Evolutionary conservation across 1,140 invertebrate species (phyloP), one percentile per base, ranked within the genome.

Genomic region (Dinoponera quadriceps): DNA sequence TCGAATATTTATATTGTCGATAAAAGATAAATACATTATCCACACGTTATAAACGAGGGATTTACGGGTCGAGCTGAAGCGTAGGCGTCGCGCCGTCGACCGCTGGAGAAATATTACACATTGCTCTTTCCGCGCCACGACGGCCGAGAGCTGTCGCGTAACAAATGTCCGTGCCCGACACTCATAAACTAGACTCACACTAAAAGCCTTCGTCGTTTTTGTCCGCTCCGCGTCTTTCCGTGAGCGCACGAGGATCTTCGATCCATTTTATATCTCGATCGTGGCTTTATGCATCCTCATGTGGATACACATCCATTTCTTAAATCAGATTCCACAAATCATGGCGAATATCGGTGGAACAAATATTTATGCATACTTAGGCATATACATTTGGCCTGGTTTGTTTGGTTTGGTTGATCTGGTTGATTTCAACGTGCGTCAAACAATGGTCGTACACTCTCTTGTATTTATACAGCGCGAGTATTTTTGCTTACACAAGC

Each of bases 1-100:
- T 73, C 59, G 80, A 89, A 86, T 84, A 89, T 90, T 87, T 90
- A 89, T 85, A 82, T 77, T 66, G 82, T 82, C 86, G 88, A 90
- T 90, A 90, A 88, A 88, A 89, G 85, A 90, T 87, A 90, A 89
- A 90, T 83, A 90, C 83, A 87, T 89, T 90, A 90, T 86, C 85
- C 59, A 63, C 74, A 44, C 73, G 89, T 88, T 86, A 82, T 89
- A 89, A 90, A 89, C 65, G 83, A 60, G 11, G 71, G 82, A 90
- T 90, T 90, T 90, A 90, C 83, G 85, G 73, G 25, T n/a, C 62
- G 55, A 20, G 55, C 51, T 82, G 69, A 85, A 85, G 83, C 87
- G 89, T 89, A 85, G 87, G 89, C 85, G 87, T 90, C 89, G 77
- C 25, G 44, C 29, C 82, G 89, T 85, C 88, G 82, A 88, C 77